A percentile compares a stretch with the other conserved stretches of the same genome.
phyloP scores from a whole-genome alignment of 35 echinoderm and acorn worm species.

The Heliocidaris tuberculata region DNA sequence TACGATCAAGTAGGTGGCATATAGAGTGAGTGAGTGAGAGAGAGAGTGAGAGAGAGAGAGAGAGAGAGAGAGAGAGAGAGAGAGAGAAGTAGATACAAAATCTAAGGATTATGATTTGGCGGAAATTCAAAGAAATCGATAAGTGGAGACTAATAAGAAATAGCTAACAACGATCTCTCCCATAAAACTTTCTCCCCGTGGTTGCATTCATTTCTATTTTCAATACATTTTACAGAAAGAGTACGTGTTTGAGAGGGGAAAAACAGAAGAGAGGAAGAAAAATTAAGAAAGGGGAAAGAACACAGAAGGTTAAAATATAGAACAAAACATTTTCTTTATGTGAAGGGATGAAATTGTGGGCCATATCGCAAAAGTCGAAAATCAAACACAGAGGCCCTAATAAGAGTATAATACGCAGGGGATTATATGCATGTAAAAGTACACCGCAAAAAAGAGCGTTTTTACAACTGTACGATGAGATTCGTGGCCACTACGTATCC shows the following conservation, averaged over 20 bases:
- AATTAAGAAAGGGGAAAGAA: no score
- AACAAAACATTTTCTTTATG: background rate
- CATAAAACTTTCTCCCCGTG: no score
- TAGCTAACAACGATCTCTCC: no score
- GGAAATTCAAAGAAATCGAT: no score
- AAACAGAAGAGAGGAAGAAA: background rate
- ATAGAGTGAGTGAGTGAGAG: no score
- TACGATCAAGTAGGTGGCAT: no score
- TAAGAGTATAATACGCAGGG: background rate
- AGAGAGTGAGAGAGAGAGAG: no score
- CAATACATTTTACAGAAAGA: no score
- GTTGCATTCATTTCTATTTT: no score
- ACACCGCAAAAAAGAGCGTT: background rate
- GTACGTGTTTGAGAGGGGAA: background rate
- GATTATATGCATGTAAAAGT: background rate
- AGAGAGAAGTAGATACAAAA: background rate
- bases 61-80: background rate
- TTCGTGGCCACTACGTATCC: background rate
- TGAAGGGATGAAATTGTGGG: background rate
- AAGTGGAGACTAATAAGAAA: no score
- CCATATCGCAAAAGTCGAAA: background rate
- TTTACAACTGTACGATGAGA: background rate
- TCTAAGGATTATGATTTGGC: no score
- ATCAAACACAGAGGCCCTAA: background rate
- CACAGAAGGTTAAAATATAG: background rate